Conservation (phyloP, 2,797 vertebrate species). For the Fringilla coelebs region DNA sequence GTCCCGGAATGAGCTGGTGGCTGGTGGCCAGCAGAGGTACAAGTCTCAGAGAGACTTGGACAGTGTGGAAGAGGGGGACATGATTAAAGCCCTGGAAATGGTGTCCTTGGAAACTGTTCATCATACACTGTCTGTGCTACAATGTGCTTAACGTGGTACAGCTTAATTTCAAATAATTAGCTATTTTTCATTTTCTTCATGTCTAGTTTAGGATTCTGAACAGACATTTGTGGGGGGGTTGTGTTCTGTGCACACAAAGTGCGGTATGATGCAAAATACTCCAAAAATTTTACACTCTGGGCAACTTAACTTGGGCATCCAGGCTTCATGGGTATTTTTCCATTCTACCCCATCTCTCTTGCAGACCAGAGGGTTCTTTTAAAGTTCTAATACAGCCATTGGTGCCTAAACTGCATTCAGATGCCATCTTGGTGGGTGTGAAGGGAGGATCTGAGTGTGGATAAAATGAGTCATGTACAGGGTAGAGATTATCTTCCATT, state of each 20-base stretch:
- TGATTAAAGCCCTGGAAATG: not conserved
- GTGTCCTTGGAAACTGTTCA: not conserved
- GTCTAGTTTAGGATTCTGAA: not conserved
- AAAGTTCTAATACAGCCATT: not conserved
- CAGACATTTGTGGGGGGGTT: not conserved
- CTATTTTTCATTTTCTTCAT: not conserved
- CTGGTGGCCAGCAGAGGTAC: not conserved
- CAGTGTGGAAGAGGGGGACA: not conserved
- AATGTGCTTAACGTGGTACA: not conserved
- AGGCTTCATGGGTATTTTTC: not conserved
- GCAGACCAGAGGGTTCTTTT: not conserved
- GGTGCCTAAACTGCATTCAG: not conserved
- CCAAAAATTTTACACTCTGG: fast-evolving
- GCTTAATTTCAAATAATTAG: not conserved
- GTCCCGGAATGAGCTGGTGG: not conserved
- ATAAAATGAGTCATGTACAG: not conserved
- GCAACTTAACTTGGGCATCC: not conserved
- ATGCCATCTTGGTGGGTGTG: not conserved
- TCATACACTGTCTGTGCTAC: not conserved
- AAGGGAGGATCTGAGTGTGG: not conserved
- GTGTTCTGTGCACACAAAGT: not conserved
- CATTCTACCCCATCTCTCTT: not conserved
- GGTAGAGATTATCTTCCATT: not conserved
- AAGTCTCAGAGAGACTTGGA: not conserved
- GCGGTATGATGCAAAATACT: not conserved